phyloP scores from a whole-genome alignment of 2,113 vertebrate genomes.

The Trematocara variabile region DNA sequence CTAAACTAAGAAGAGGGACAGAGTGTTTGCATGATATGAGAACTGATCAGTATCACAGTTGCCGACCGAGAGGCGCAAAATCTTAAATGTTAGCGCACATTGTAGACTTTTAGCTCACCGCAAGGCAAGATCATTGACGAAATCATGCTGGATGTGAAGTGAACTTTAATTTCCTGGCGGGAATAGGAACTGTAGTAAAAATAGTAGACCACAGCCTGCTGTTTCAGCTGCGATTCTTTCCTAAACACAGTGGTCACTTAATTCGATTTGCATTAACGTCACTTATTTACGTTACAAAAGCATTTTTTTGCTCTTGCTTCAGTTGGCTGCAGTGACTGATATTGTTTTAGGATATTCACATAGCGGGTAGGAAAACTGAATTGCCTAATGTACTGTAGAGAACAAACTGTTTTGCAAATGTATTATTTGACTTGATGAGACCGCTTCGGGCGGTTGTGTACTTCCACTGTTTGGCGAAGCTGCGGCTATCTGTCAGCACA shows the following conservation, averaged over 20 bases:
- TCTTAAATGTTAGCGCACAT: not conserved
- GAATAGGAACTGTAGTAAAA: not conserved
- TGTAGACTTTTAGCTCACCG: not conserved
- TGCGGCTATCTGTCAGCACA: constrained; percentile 14
- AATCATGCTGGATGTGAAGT: not conserved
- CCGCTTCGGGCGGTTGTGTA: constrained; percentile 24
- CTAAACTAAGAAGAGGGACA: not conserved
- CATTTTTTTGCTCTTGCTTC: constrained; percentile 23
- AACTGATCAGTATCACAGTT: not conserved
- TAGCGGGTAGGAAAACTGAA: constrained; percentile 40
- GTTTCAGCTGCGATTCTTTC: not conserved
- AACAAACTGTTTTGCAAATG: constrained; percentile 60
- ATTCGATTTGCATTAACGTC: constrained; percentile 58
- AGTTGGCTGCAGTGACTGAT: constrained; percentile 51
- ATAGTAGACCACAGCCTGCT: not conserved
- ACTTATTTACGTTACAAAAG: constrained; percentile 40
- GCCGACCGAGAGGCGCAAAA: not conserved
- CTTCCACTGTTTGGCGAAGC: constrained; percentile 13
- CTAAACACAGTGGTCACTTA: constrained; percentile 42
- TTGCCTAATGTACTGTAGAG: constrained; percentile 65
- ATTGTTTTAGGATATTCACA: constrained; percentile 39
- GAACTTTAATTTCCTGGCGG: not conserved
- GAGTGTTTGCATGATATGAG: not conserved
- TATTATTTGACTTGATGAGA: constrained; percentile 61
- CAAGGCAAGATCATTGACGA: not conserved